Percentiles rank a stretch among this genome's conserved stretches.
phyloP scores from a whole-genome alignment of 2,888 invertebrate species.

The Brachypterus glaber region DNA sequence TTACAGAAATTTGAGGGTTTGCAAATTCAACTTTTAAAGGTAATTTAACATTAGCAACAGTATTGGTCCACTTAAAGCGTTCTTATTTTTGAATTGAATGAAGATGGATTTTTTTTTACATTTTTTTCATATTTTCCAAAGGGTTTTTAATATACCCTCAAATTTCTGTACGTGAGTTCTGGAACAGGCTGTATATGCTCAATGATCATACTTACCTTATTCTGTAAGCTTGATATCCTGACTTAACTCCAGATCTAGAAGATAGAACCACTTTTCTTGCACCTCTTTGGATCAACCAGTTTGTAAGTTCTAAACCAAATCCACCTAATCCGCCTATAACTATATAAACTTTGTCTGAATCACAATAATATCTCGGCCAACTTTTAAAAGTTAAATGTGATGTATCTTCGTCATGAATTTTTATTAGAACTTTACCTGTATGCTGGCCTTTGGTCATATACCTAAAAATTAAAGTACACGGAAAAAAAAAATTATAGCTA shows the following conservation, averaged over 20 bases:
- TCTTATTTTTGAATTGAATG: no score
- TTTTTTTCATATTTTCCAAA: no score
- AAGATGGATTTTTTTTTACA: no score
- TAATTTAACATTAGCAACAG: no score
- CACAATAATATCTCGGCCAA: constrained; percentile 6
- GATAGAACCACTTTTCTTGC: constrained; percentile 49
- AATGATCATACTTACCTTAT: constrained; percentile 9
- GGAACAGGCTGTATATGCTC: no score
- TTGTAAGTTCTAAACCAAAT: constrained; percentile 53
- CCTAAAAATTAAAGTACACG: background rate
- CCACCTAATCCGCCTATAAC: constrained; percentile 52
- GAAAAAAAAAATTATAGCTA: no score
- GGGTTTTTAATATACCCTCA: no score
- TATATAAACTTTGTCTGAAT: constrained; percentile 31
- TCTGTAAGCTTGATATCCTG: constrained; percentile 46
- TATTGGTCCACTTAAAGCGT: no score
- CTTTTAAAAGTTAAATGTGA: no score
- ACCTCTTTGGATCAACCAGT: constrained; percentile 52
- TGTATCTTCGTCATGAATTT: constrained; percentile 29
- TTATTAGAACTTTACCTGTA: constrained; percentile 45
- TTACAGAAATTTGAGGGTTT: no score
- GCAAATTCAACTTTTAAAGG: no score
- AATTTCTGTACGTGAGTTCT: no score
- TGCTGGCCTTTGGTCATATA: constrained; percentile 49
- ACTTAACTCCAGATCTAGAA: constrained; percentile 48